Percentiles rank a stretch among this genome's conserved stretches.
Evolutionary conservation across 1,140 invertebrate genomes (phyloP).

Genomic region (Rhyzopertha dominica): DNA sequence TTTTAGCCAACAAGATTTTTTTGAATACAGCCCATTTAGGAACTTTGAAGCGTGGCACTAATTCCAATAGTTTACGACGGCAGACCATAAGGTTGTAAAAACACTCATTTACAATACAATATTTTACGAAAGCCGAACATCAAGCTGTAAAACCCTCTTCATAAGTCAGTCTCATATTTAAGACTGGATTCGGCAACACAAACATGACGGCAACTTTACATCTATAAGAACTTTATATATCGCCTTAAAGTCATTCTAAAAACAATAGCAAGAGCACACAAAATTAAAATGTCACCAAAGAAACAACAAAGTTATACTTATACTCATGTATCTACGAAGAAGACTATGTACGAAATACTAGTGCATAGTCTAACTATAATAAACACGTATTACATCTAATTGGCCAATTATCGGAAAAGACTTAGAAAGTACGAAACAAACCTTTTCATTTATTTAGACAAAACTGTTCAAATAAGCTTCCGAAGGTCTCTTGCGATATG

Average conservation of each 20-base stretch:
- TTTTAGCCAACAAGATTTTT: too few relatives aligned
- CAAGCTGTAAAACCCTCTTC: too few relatives aligned
- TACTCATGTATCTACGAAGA: slow-evolving; percentile 36
- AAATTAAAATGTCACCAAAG: slow-evolving; percentile 24
- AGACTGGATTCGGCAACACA: slow-evolving; percentile 41
- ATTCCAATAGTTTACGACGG: too few relatives aligned
- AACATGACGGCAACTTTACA: slow-evolving; percentile 39
- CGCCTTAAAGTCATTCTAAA: slow-evolving; percentile 26
- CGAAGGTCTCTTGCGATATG: slow-evolving; percentile 25
- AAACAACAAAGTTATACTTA: slow-evolving; percentile 33
- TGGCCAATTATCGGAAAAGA: slow-evolving; percentile 30
- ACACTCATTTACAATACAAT: too few relatives aligned
- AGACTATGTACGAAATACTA: slow-evolving; percentile 42
- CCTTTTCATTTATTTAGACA: slow-evolving; percentile 28
- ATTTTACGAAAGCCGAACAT: too few relatives aligned
- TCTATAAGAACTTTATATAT: slow-evolving; percentile 9
- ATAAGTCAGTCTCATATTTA: too few relatives aligned
- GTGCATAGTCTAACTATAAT: slow-evolving; percentile 30
- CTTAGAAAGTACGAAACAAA: slow-evolving; percentile 30
- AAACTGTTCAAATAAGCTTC: slow-evolving; percentile 33
- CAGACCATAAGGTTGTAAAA: too few relatives aligned
- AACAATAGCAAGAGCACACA: slow-evolving; percentile 27
- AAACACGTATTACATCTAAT: slow-evolving; percentile 30
- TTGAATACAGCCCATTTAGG: too few relatives aligned
- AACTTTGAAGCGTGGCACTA: too few relatives aligned